Percentiles rank a stretch among this genome's conserved stretches.
Conservation (phyloP, 2,888 invertebrate species). For the Chironomus riparius region DNA sequence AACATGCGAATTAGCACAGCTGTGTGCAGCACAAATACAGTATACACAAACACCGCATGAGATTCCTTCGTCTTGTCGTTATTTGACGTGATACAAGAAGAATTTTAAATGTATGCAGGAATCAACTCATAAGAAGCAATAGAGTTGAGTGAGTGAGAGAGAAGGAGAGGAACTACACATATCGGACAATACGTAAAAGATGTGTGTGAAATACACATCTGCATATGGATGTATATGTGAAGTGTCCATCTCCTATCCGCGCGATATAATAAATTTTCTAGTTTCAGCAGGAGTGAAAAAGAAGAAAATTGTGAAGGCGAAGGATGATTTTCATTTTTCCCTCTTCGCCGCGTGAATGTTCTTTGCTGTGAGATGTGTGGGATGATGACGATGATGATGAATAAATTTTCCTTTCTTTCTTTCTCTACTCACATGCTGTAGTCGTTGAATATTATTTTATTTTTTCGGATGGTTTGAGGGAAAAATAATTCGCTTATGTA, state of each 20-base stretch:
- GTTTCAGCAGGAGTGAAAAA: not conserved
- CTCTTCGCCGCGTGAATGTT: slow-evolving; percentile 4
- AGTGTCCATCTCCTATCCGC: slow-evolving; percentile 14
- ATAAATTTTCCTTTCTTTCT: not conserved
- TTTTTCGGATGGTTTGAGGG: too few relatives aligned
- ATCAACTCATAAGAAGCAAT: not conserved
- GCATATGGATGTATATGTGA: not conserved
- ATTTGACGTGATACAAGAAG: not conserved
- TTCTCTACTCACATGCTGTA: not conserved
- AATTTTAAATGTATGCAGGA: not conserved
- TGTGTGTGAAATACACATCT: not conserved
- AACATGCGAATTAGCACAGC: not conserved
- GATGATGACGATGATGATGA: not conserved
- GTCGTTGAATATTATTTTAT: too few relatives aligned
- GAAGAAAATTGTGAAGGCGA: slow-evolving; percentile 2
- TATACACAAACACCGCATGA: not conserved
- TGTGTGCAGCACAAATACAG: not conserved
- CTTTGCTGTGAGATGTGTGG: not conserved
- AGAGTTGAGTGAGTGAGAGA: not conserved
- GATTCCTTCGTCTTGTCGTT: slow-evolving; percentile 17
- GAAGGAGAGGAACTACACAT: not conserved
- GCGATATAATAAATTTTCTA: slow-evolving; percentile 7
- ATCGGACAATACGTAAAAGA: not conserved
- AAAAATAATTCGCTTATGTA: too few relatives aligned
- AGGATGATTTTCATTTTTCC: slow-evolving; percentile 24